Conservation (phyloP, 2,113 vertebrate species). For the Ivindomyrus marchei region DNA sequence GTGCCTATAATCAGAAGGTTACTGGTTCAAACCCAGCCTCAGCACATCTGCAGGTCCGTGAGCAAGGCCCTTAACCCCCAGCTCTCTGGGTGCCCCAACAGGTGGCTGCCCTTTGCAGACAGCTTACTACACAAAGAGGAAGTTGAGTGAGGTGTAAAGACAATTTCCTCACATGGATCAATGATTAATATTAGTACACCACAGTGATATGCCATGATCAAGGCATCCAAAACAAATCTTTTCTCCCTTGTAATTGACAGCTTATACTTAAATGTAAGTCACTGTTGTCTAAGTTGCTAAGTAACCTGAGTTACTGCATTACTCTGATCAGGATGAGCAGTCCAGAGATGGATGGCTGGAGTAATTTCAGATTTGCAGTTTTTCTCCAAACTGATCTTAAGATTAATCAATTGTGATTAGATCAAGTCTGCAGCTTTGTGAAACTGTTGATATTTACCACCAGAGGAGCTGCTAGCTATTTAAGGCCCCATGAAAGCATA, state of each 20-base stretch:
- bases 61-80: no score
- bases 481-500: not conserved
- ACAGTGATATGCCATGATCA: not conserved
- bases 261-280: not conserved
- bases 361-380: not conserved
- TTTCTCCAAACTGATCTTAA: not conserved
- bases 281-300: no score
- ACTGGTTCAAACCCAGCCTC: no score
- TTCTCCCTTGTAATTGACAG: not conserved
- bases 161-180: no score
- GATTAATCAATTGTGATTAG: not conserved
- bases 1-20: no score
- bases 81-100: no score
- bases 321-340: not conserved
- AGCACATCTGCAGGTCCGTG: no score
- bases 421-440: not conserved
- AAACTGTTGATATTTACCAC: not conserved
- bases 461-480: not conserved
- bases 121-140: no score
- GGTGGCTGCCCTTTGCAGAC: no score
- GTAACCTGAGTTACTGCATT: not conserved
- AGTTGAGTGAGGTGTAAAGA: no score
- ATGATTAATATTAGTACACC: no score
- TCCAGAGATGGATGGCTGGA: not conserved
- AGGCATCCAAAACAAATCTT: not conserved